Evolutionary conservation across 2,888 invertebrate genomes (phyloP).

Genomic region (Vesta saturnalis): DNA sequence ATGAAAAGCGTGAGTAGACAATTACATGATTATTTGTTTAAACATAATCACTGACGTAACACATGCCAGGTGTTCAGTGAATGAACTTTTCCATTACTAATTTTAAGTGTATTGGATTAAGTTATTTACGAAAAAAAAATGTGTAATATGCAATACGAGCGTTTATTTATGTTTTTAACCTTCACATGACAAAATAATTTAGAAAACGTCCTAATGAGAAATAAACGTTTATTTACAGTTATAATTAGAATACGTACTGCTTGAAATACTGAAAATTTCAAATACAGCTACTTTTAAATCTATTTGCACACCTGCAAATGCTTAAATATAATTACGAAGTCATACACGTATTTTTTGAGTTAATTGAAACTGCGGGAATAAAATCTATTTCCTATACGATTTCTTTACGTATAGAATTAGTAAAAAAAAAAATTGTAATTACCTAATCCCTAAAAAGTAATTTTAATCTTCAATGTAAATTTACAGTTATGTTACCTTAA

Average conservation of each 20-base stretch:
- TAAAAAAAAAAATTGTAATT: not conserved
- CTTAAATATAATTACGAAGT: constrained; percentile 22
- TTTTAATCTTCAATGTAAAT: no score
- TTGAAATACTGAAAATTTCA: constrained; percentile 32
- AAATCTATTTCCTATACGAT: not conserved
- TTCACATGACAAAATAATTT: constrained; percentile 22
- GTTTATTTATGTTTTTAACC: constrained; percentile 22
- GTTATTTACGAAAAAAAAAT: not conserved
- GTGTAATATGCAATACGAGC: constrained; percentile 5
- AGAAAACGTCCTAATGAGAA: constrained; percentile 30
- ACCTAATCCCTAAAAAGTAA: not conserved
- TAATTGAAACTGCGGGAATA: not conserved
- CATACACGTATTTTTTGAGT: not conserved
- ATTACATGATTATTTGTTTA: constrained; percentile 25
- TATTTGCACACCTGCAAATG: constrained; percentile 36
- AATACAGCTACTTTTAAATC: constrained; percentile 28
- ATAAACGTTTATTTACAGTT: constrained; percentile 31
- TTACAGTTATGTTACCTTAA: constrained; percentile 1
- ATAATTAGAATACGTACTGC: constrained; percentile 30
- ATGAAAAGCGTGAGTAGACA: constrained; percentile 14
- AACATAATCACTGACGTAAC: constrained; percentile 23
- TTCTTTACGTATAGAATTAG: no score
- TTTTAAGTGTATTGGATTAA: not conserved
- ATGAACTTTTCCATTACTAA: constrained; percentile 13
- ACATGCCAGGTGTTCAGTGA: constrained; percentile 23